Evolutionary conservation across 2,797 vertebrate species (phyloP), one percentile per base, ranked within the genome.

Genomic region (Molothrus aeneus): DNA sequence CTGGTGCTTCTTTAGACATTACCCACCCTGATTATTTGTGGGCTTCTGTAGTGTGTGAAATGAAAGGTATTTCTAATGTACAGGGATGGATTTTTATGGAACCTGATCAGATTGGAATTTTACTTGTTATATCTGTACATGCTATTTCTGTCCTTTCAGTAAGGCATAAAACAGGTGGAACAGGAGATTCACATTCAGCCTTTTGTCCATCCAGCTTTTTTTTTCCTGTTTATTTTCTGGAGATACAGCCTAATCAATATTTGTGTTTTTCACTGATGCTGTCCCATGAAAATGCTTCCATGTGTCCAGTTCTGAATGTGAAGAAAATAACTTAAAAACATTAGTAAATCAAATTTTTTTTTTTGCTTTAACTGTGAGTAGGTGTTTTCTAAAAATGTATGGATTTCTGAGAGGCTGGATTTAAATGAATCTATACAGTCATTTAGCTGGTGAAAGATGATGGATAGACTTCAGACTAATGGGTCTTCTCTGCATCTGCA

Each of bases 11-110:
- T 89, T 92, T 66, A 89, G 78, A 31, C 6, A 10, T 60, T 65
- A 51, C 40, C 36, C 36, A 9, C 36, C 36, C 36, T 36, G 28
- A 42, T 88, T 81, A 59, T 81, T 84, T 88, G 51, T 77, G 60
- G 14, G 34, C 22, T 82, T 82, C 72, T 94, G 45, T 36, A 56
- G 20, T 18, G 6, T 70, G 57, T 91, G 72, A 78, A 92, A 68
- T 69, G 28, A 95, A 87, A 80, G 31, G 51, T 64, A 42, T 40
- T 80, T 91, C 87, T 85, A 79, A 80, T 88, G 86, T 87, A 54
- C 26, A 69, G 18, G 69, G 68, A 26, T 77, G 70, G 57, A 78
- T 80, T 94, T 95, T 92, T 57, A 28, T 73, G 50, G 71, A 69
- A 68, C 36, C 22, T 90, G 42, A 63, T 83, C 25, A 31, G 22